Percentiles rank a stretch among this genome's conserved stretches.
Evolutionary conservation across 2,113 vertebrate genomes (phyloP).

Genomic region (Podilymbus podiceps): DNA sequence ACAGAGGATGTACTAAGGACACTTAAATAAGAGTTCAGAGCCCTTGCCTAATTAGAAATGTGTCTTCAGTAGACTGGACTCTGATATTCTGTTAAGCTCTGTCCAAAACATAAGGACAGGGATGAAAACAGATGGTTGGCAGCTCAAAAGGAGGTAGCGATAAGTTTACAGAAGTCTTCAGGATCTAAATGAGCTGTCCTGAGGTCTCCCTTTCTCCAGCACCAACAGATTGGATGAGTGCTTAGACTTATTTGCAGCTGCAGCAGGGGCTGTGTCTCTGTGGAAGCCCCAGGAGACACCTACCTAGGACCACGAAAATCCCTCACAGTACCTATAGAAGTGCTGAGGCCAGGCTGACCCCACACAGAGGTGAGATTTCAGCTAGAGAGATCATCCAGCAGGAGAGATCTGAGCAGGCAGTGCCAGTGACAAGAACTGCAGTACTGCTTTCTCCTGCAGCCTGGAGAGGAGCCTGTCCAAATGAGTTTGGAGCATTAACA

Average conservation of each 20-base stretch:
- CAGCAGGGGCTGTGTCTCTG: neutral
- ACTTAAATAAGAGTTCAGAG: neutral
- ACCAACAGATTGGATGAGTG: neutral
- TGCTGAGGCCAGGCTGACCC: neutral
- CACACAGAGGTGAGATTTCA: neutral
- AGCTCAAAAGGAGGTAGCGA: neutral
- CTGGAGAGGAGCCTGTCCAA: neutral
- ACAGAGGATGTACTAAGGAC: neutral
- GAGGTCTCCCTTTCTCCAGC: neutral
- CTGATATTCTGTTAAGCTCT: neutral
- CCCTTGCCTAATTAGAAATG: neutral
- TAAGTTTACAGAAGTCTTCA: neutral
- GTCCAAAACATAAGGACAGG: neutral
- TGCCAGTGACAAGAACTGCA: neutral
- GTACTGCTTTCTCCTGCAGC: neutral
- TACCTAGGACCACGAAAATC: neutral
- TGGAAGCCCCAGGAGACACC: neutral
- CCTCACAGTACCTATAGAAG: neutral
- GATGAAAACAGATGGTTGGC: neutral
- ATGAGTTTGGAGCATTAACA: rapidly evolving
- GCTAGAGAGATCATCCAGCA: neutral
- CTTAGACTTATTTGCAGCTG: neutral
- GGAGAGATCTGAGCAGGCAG: neutral
- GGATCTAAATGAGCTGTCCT: neutral
- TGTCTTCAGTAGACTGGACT: neutral